Base-by-base conservation (phyloP, 2,113 vertebrate species). In the Bettongia penicillata region DNA sequence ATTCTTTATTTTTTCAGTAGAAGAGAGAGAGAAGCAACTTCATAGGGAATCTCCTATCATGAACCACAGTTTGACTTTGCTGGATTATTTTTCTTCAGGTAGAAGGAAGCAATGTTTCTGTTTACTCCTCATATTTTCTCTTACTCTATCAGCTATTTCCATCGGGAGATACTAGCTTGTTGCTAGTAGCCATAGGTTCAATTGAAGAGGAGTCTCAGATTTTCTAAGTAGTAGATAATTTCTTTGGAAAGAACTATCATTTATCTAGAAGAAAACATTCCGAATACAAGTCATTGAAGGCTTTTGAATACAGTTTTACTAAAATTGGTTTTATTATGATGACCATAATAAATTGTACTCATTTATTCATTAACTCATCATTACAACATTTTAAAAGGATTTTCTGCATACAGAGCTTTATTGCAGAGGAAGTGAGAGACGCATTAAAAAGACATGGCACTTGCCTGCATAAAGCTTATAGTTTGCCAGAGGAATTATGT, bases 1-100 rank as follows among this genome's bases (percentile, higher is more conserved):
- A 94, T 91, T 19, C 95, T 53, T 26, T 91, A 77, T n/a, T 92
- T 96, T 77, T 28, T 93, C 23, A 28, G 53, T 53, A 92, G 89
- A n/a, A 77, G 51, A 23, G 9, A 92, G 55, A 93, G n/a, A 94
- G n/a, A 96, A 93, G 61, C 31, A 50, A 48, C n/a, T 96, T n/a
- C 52, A 43, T 48, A 95, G 91, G 53, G 93, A 28, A 91, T 92
- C 50, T 95, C 61, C 26, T 93, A 57, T 25, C 51, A 5, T 94
- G 31, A 23, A 90, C 26, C 28, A 90, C 47, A 93, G 37, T 19
- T 96, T 91, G 84, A 68, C 8, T 48, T 61, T 61, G 26, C 28
- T 61, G 3, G 28, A 61, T 31, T 61, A 61, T 31, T 97, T 93
- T 28, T 1, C 28, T 61, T 16, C 10, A 25, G 19, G 92, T 31